Base-by-base conservation (phyloP, 2,797 vertebrate species). In the Potorous gilbertii region DNA sequence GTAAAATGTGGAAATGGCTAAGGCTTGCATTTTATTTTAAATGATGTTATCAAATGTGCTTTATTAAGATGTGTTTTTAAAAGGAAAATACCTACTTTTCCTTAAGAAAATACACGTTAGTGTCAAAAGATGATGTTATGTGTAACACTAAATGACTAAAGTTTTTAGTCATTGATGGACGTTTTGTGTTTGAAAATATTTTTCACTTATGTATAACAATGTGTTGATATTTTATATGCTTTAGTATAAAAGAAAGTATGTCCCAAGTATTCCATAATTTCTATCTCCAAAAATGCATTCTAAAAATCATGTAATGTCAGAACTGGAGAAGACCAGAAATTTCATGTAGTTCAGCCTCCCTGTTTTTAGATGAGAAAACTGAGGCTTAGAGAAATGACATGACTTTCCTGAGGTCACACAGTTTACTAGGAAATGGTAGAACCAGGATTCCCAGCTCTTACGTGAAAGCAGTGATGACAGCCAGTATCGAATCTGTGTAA, bases 21-120 rank as follows among this genome's bases (percentile, higher is more conserved):
- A 91, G 54, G 74, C 50, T 74, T 90, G 4, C 57, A n/a, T 94
- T 95, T 95, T n/a, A 27, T 90, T 59, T 81, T 81, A 9, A 31
- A 1, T 92, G 92, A 31, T 93, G 95, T 95, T 93, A 93, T 91
- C 74, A 96, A 56, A 90, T 94, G 92, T 95, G 90, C 21, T 59
- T 55, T 92, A 93, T 59, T 56, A 34, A 93, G 27, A n/a, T 13
- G 46, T 66, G 34, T 62, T 96, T 96, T 94, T 92, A 29, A 95
- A 96, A 94, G 90, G 6, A 94, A 92, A 46, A 28, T 74, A 95
- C 55, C 54, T 96, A 27, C 62, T 3, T 50, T 94, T 95, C 95
- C 93, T 92, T 46, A 95, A 90, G 31, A 97, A 8, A 95, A 81
- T 81, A 6, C 40, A 81, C 40, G 4, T 93, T 97, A 34, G 93